These are phyloP conservation scores for Gadopsis marmoratus DNA, from an alignment of 2,797 vertebrate genomes.

Conservation along the genomic window DNA sequence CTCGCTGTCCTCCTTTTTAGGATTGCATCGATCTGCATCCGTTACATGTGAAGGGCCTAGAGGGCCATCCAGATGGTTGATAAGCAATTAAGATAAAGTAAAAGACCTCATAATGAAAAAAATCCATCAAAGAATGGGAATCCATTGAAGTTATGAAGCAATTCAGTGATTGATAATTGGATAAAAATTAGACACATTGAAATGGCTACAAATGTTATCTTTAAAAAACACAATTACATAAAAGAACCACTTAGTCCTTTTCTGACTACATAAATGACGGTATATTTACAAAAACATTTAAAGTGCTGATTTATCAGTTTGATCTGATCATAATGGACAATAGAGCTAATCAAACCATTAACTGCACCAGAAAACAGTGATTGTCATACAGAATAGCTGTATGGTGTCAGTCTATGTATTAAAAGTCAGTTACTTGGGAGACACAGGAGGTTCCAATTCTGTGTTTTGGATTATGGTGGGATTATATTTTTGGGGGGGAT, in stretches of 20 bases:
- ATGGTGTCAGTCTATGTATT: not conserved
- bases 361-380: not conserved
- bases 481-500: not conserved
- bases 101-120: not conserved
- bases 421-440: not conserved
- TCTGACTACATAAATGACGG: not conserved
- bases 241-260: not conserved
- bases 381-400: not conserved
- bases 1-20: constrained; percentile 7
- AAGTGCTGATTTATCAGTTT: not conserved
- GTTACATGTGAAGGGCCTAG: not conserved
- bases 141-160: not conserved
- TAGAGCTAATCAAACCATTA: not conserved
- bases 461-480: not conserved
- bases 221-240: not conserved
- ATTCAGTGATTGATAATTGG: not conserved
- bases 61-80: constrained; percentile 9
- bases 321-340: not conserved
- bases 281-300: not conserved
- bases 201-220: not conserved
- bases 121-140: not conserved
- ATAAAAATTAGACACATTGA: not conserved
- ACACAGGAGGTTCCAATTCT: not conserved
- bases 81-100: constrained; percentile 11
- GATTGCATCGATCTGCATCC: constrained; percentile 26